These are phyloP conservation scores for Telmatochromis sp. DNA, from an alignment of 2,113 vertebrate species.

Conservation along the genomic window DNA sequence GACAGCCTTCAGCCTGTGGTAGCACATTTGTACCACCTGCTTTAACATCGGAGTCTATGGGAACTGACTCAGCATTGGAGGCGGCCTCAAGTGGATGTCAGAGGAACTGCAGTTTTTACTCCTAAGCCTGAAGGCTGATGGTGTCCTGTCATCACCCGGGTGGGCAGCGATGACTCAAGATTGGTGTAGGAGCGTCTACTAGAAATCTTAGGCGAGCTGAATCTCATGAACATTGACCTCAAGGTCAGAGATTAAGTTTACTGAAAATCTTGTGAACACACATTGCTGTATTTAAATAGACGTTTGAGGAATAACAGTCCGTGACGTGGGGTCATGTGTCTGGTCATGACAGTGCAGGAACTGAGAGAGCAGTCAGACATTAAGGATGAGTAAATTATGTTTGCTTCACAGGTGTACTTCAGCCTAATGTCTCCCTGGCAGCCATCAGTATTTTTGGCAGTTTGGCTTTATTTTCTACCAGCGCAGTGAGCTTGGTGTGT, in stretches of 20 bases:
- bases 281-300: neutral
- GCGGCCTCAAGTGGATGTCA: neutral
- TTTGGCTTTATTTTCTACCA: neutral
- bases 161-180: neutral
- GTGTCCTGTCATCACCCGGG: neutral
- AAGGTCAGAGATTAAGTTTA: neutral
- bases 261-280: neutral
- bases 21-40: neutral
- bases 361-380: neutral
- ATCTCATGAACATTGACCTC: neutral
- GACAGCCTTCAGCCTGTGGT: neutral
- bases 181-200: neutral
- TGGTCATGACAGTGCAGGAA: neutral
- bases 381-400: neutral
- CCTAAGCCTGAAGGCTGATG: neutral
- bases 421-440: neutral
- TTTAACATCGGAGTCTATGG: neutral
- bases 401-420: neutral
- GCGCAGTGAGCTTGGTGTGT: neutral
- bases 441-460: neutral
- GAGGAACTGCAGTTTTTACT: neutral
- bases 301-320: neutral
- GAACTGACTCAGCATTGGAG: neutral
- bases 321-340: neutral
- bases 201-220: neutral